These are phyloP conservation scores for Helicorthomorpha holstii DNA, from an alignment of 1,140 invertebrate species.

Conservation along the genomic window DNA sequence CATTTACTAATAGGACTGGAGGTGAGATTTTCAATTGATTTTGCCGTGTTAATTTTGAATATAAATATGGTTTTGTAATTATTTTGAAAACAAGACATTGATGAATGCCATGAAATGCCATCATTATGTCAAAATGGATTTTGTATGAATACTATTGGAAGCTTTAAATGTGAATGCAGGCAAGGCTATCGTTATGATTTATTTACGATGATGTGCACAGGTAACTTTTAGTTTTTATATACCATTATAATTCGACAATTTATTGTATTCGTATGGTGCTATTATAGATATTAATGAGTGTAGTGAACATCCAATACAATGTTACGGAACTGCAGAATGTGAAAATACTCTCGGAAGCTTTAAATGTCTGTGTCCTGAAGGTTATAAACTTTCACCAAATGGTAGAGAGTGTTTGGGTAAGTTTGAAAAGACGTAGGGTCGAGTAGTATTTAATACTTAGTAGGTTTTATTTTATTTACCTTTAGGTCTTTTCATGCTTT, in stretches of 20 bases:
- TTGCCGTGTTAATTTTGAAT: too few species aligned
- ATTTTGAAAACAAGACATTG: background rate
- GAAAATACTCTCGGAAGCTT: conserved; percentile 54
- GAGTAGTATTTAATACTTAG: background rate
- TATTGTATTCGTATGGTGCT: background rate
- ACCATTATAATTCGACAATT: too few species aligned
- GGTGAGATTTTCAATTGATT: conserved; percentile 16
- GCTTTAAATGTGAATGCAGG: conserved; percentile 50
- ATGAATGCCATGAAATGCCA: conserved; percentile 61
- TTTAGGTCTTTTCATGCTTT: background rate
- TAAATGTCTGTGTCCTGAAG: conserved; percentile 52
- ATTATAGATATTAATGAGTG: conserved; percentile 47
- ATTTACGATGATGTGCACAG: conserved; percentile 53
- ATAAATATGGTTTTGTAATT: too few species aligned
- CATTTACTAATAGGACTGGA: conserved; percentile 51
- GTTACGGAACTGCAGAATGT: conserved; percentile 61
- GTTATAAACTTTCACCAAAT: conserved; percentile 45
- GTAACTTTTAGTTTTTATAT: conserved; percentile 16
- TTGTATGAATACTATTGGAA: conserved; percentile 62
- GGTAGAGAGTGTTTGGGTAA: conserved; percentile 44
- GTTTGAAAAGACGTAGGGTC: background rate
- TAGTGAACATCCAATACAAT: conserved; percentile 37
- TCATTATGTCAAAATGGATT: conserved; percentile 63
- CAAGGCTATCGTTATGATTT: conserved; percentile 52
- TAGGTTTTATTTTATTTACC: background rate